Conservation (phyloP, 2,888 invertebrate species). For the Drosophila heteroneura region DNA sequence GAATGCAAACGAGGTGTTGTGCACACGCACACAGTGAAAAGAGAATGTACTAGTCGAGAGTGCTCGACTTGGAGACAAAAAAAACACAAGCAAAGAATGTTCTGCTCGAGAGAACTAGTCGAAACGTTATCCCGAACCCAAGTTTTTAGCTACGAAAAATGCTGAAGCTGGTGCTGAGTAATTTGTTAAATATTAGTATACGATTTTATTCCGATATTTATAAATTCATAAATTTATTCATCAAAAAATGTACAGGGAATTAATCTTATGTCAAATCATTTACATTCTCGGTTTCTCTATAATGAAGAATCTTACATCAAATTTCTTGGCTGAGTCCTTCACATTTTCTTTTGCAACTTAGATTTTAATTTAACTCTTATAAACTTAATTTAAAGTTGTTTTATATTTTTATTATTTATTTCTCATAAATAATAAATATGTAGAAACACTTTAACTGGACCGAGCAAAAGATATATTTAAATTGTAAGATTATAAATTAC, state of each 20-base stretch:
- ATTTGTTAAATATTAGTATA: neutral
- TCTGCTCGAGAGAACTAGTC: neutral
- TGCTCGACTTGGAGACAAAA: neutral
- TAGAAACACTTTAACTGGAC: neutral
- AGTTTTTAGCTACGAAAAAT: neutral
- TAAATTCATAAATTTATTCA: too few species aligned
- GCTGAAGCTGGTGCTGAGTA: neutral
- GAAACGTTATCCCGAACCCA: neutral
- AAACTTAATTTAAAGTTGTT: too few species aligned
- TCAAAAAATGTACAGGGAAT: too few species aligned
- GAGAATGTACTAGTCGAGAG: neutral
- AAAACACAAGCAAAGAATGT: neutral
- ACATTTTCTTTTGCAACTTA: neutral
- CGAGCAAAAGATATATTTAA: neutral
- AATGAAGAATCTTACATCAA: too few species aligned
- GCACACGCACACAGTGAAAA: neutral
- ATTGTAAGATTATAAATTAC: neutral
- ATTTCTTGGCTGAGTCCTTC: neutral
- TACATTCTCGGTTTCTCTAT: too few species aligned
- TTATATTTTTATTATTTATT: too few species aligned
- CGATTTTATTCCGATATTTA: neutral
- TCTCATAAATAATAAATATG: neutral
- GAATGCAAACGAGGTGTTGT: conserved; percentile 47
- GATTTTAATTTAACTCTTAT: neutral
- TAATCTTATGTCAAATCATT: too few species aligned